phyloP scores from a whole-genome alignment of 2,888 invertebrate species.

The Plebejus argus region DNA sequence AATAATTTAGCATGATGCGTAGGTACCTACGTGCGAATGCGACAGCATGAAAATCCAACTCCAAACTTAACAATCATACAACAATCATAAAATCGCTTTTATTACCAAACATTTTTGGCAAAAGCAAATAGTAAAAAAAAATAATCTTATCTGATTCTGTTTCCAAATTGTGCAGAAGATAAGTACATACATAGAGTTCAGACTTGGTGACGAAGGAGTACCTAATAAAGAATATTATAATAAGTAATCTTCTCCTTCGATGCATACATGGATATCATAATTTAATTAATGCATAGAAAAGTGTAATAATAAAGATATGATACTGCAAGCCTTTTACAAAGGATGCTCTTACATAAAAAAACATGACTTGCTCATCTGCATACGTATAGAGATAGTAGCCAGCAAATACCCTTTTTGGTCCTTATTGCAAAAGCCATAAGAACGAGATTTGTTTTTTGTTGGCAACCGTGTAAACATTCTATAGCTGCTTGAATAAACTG shows the following conservation, averaged over 20 bases:
- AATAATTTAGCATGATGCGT: not conserved
- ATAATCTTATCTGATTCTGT: too few relatives aligned
- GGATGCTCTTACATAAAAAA: not conserved
- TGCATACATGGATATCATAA: not conserved
- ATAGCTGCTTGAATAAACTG: not conserved
- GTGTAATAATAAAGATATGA: not conserved
- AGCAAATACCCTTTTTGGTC: not conserved
- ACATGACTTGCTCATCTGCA: constrained; percentile 1
- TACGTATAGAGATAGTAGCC: not conserved
- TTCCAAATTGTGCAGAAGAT: too few relatives aligned
- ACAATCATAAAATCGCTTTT: too few relatives aligned
- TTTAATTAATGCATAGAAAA: constrained; percentile 6
- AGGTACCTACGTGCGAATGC: too few relatives aligned
- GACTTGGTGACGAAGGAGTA: not conserved
- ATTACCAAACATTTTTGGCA: too few relatives aligned
- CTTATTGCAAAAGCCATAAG: not conserved
- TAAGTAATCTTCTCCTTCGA: not conserved
- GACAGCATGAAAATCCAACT: too few relatives aligned
- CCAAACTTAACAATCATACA: too few relatives aligned
- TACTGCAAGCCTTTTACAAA: not conserved
- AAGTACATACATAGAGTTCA: too few relatives aligned
- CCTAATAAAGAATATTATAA: not conserved
- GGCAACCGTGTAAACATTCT: not conserved
- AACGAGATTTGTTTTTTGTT: not conserved
- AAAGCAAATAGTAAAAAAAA: too few relatives aligned